Evolutionary conservation across 2,888 invertebrate genomes (phyloP).

Genomic region (Lasiommata megera): DNA sequence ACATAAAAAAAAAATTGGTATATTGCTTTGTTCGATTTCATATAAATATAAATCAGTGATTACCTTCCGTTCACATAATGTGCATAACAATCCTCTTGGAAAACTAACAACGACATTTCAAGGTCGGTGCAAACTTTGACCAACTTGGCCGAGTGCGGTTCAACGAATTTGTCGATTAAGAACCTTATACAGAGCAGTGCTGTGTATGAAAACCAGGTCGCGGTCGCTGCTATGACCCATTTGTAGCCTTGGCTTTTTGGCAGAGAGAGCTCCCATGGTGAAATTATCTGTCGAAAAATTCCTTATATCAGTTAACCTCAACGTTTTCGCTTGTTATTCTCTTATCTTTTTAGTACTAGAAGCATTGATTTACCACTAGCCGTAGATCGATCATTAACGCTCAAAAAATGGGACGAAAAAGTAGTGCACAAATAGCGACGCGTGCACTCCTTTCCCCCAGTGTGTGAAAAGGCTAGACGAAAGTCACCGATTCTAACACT

Average conservation of each 20-base stretch:
- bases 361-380: too few species aligned
- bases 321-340: too few species aligned
- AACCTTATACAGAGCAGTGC: constrained; percentile 41
- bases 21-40: too few species aligned
- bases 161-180: constrained; percentile 40
- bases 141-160: constrained; percentile 40
- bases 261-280: constrained; percentile 47
- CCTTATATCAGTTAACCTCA: not conserved
- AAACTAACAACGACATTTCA: constrained; percentile 61
- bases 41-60: constrained; percentile 18
- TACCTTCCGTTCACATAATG: constrained; percentile 74
- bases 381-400: too few species aligned
- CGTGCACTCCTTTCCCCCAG: too few species aligned
- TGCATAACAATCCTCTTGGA: constrained; percentile 64
- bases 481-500: too few species aligned
- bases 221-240: constrained; percentile 53
- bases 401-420: too few species aligned
- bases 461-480: too few species aligned
- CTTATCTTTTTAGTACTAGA: too few species aligned
- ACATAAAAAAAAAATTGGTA: too few species aligned
- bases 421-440: too few species aligned
- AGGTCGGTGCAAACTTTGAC: constrained; percentile 52
- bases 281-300: constrained; percentile 44
- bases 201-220: constrained; percentile 60
- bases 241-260: constrained; percentile 54